Percentiles rank a stretch among this genome's conserved stretches.
These are phyloP conservation scores for Varecia variegata DNA, from an alignment of 2,797 vertebrate genomes.

Conservation along the genomic window DNA sequence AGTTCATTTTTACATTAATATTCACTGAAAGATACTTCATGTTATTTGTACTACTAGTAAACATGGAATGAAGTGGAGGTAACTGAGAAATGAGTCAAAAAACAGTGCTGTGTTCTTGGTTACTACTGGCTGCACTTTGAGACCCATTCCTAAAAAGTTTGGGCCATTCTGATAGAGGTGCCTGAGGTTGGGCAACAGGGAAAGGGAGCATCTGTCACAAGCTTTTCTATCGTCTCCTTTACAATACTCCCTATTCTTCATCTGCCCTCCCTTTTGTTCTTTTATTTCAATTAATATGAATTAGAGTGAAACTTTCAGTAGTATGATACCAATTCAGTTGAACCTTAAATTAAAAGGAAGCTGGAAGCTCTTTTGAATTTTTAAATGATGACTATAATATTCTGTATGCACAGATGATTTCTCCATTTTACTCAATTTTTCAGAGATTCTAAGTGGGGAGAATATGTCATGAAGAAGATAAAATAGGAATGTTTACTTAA, in stretches of 20 bases:
- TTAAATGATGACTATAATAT: not conserved
- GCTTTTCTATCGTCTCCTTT: not conserved
- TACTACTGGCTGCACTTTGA: not conserved
- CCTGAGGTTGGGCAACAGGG: no score
- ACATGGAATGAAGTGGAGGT: not conserved
- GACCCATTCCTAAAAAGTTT: not conserved
- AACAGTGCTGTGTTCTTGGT: not conserved
- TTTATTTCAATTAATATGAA: conserved; percentile 7
- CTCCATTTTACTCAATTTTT: not conserved
- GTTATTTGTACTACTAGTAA: not conserved
- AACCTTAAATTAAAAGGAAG: not conserved
- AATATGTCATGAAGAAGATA: not conserved
- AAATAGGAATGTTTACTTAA: not conserved
- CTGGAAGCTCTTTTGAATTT: not conserved
- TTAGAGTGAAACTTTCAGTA: not conserved
- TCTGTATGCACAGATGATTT: not conserved
- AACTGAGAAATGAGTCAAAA: not conserved
- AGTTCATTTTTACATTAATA: not conserved
- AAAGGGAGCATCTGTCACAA: not conserved
- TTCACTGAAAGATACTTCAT: not conserved
- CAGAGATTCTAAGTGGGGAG: not conserved
- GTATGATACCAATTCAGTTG: not conserved
- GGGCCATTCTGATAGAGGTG: not conserved
- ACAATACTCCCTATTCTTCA: not conserved
- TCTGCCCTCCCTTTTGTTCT: not conserved